Evolutionary conservation across 2,888 invertebrate genomes (phyloP), one percentile per base, ranked within the genome.

Genomic region (Glaucopsyche alexis): DNA sequence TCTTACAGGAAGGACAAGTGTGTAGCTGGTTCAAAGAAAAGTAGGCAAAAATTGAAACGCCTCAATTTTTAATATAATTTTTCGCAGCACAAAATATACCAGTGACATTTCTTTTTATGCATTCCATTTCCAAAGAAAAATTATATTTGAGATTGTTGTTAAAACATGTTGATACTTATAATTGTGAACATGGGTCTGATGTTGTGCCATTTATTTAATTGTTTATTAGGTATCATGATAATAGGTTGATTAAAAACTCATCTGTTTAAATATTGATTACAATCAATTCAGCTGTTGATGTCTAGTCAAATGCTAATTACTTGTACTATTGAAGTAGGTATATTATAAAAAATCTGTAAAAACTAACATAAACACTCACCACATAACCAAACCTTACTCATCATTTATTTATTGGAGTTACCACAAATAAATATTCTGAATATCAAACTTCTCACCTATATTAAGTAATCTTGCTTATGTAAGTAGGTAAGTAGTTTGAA

Each of bases 1-100:
- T 49, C 16, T 19, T 14, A 16, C 42, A 66, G 29, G 78, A 90
- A 87, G 83, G 91, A 88, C 78, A 86, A 83, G 77, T 80, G 83
- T 71, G 84, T 83, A 81, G 83, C 84, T 55, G 91, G 92, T 70
- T 87, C 92, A 50, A 89, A 81, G 74, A 90, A 91, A 80, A 93
- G 93, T 80, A 90, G 83, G 80, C 88, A 83, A 76, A 93, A 91
- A 78, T 84, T 93, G 74, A 85, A 87, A 76, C 85, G 93, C 80
- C 87, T 93, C 77, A 67, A 67, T 45, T 67, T 67, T 67, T 67
- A 38, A 67, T 74, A 76, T 50, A 47, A 72, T 49, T 52, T 60
- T 60, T 71, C 14, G 55, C 69, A 71, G 55, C 74, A 67, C 74
- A 75, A 71, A 75, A 71, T 76, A 81, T 79, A 83, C 84, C 84